Percentiles rank a stretch among this genome's conserved stretches.
These are phyloP conservation scores for Xestia rhomboidea DNA, from an alignment of 2,888 invertebrate species.

Conservation along the genomic window DNA sequence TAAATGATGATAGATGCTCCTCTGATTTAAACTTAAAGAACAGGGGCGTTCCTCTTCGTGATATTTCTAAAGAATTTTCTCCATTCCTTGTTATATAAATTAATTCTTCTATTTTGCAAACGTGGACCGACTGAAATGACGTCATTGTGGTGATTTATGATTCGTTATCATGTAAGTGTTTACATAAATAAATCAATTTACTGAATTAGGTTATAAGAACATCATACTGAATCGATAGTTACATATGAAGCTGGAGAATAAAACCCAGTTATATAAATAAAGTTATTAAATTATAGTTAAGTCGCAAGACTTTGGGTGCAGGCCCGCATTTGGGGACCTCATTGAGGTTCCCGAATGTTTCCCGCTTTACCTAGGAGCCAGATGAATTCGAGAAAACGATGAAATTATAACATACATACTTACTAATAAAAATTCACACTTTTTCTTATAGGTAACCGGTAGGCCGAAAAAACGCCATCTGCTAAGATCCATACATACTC, in stretches of 20 bases:
- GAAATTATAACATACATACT: background rate
- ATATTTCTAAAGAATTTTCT: conserved; percentile 94
- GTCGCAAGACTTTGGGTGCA: no score
- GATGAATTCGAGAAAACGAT: background rate
- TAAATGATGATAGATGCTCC: conserved; percentile 93
- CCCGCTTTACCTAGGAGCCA: background rate
- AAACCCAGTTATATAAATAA: conserved; percentile 10
- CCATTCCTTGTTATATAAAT: conserved; percentile 94
- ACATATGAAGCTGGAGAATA: background rate
- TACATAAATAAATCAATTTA: background rate
- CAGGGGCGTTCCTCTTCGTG: conserved; percentile 94
- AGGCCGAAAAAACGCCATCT: no score
- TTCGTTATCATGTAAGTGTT: conserved; percentile 22
- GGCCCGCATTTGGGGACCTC: background rate
- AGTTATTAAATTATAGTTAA: background rate
- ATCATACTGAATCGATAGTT: background rate
- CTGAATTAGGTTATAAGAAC: background rate
- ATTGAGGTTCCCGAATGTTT: background rate
- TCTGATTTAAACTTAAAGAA: conserved; percentile 93
- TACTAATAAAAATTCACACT: no score
- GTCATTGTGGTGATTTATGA: conserved; percentile 14
- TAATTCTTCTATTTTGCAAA: conserved; percentile 95
- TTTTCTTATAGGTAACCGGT: no score
- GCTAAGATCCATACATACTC: no score
- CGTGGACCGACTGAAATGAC: conserved; percentile 92